Conservation (phyloP, 2,888 invertebrate species). For the Brachycybe producta region DNA sequence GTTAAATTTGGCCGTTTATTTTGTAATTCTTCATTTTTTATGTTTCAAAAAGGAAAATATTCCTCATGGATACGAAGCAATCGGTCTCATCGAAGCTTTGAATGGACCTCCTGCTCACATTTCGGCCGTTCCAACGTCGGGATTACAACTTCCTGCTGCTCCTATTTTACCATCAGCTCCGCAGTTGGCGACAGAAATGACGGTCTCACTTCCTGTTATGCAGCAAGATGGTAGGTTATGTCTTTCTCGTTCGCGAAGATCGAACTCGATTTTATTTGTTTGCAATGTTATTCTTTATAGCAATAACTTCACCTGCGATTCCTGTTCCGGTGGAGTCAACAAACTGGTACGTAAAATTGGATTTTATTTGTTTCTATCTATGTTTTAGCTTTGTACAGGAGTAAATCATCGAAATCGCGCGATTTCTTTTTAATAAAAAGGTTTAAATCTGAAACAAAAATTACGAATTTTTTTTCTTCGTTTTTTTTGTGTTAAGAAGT, state of each 20-base stretch:
- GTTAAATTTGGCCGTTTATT: too few species aligned
- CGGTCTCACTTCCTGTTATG: not conserved
- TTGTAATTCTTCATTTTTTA: too few species aligned
- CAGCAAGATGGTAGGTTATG: slow-evolving; percentile 17
- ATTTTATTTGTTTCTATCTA: slow-evolving; percentile 9
- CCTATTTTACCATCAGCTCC: not conserved
- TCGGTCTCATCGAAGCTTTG: slow-evolving; percentile 85
- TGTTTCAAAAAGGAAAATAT: slow-evolving; percentile 74
- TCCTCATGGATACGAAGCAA: slow-evolving; percentile 84
- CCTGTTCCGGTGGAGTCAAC: slow-evolving; percentile 13
- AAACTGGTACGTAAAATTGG: slow-evolving; percentile 5
- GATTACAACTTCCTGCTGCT: not conserved
- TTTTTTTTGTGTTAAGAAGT: too few species aligned
- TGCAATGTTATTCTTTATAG: slow-evolving; percentile 1
- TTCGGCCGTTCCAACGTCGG: slow-evolving; percentile 2
- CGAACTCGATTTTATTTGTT: not conserved
- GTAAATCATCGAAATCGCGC: too few species aligned
- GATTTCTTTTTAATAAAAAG: too few species aligned
- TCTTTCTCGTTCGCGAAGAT: not conserved
- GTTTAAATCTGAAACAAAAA: too few species aligned
- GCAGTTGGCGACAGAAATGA: not conserved
- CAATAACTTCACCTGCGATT: slow-evolving; percentile 14
- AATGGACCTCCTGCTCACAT: slow-evolving; percentile 59
- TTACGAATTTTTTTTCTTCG: too few species aligned
- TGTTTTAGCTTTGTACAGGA: too few species aligned